phyloP scores from a whole-genome alignment of 92 coral and sea anemone species.

The Palythoa grandiflora region DNA sequence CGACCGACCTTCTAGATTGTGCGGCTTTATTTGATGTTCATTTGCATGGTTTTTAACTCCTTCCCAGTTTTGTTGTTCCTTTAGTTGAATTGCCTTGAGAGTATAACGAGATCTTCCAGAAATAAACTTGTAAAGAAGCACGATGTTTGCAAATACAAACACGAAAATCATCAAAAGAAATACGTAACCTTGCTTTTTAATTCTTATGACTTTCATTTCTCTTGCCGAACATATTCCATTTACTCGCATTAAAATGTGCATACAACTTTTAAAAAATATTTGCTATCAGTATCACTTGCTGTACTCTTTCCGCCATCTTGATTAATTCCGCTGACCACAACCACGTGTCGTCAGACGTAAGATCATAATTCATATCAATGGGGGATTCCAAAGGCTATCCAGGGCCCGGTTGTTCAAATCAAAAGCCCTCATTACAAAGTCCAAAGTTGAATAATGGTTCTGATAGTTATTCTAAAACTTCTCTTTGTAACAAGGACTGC shows the following conservation, averaged over 20 bases:
- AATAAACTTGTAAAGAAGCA: conserved; percentile 79
- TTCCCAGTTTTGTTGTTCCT: background rate
- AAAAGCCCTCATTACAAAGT: too few species aligned
- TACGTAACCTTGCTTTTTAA: conserved; percentile 72
- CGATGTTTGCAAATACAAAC: conserved; percentile 72
- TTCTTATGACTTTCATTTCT: conserved; percentile 66
- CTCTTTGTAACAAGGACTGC: too few species aligned
- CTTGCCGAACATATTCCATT: background rate
- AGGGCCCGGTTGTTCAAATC: too few species aligned
- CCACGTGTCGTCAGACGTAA: too few species aligned
- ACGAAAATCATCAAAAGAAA: conserved; percentile 59
- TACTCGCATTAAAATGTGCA: background rate
- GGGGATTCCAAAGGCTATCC: too few species aligned
- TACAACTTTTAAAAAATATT: background rate
- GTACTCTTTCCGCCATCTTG: conserved; percentile 40
- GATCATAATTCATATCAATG: too few species aligned
- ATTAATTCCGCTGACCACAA: background rate
- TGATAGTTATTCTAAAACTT: too few species aligned
- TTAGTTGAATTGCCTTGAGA: background rate
- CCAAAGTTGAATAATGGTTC: too few species aligned
- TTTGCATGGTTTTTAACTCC: background rate
- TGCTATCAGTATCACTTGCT: too few species aligned
- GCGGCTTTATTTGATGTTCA: background rate
- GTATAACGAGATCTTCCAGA: conserved; percentile 29
- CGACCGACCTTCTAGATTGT: background rate